Percentiles rank a stretch among this genome's conserved stretches.
These are phyloP conservation scores for Lanius ludovicianus DNA, from an alignment of 2,113 vertebrate species.

Conservation along the genomic window DNA sequence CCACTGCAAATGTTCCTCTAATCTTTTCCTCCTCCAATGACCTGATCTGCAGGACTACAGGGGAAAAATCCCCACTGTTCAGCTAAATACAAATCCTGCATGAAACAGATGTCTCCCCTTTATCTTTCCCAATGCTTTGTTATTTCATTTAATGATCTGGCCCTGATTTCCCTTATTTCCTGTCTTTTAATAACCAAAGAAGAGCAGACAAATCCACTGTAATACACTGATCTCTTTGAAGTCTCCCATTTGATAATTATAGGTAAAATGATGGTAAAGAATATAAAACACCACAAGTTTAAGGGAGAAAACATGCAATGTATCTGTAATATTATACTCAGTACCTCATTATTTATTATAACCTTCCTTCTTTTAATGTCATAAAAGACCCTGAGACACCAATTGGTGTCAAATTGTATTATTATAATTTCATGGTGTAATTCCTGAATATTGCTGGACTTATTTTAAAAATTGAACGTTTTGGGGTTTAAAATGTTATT, in stretches of 20 bases:
- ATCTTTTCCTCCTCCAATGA: not conserved
- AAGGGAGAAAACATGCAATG: not conserved
- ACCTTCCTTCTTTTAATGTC: not conserved
- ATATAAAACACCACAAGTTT: not conserved
- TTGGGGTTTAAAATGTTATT: not conserved
- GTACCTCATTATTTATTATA: not conserved
- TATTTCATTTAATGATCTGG: constrained; percentile 51
- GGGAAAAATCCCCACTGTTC: not conserved
- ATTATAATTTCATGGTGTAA: not conserved
- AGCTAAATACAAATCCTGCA: constrained; percentile 58
- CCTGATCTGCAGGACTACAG: constrained; percentile 8
- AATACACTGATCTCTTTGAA: constrained; percentile 6
- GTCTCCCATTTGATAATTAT: constrained; percentile 26
- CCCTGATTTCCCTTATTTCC: constrained; percentile 21
- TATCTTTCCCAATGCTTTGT: constrained; percentile 48
- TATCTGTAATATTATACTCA: not conserved
- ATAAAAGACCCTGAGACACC: not conserved
- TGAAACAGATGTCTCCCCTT: constrained; percentile 39
- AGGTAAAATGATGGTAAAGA: constrained; percentile 1
- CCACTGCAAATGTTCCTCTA: constrained; percentile 11
- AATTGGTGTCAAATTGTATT: not conserved
- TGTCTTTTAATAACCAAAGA: constrained; percentile 38
- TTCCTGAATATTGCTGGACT: not conserved
- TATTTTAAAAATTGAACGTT: not conserved
- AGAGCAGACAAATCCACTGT: not conserved